Percentiles rank a stretch among this genome's conserved stretches.
These are phyloP conservation scores for Tenrec ecaudatus DNA, from an alignment of 2,113 vertebrate species.

Conservation along the genomic window DNA sequence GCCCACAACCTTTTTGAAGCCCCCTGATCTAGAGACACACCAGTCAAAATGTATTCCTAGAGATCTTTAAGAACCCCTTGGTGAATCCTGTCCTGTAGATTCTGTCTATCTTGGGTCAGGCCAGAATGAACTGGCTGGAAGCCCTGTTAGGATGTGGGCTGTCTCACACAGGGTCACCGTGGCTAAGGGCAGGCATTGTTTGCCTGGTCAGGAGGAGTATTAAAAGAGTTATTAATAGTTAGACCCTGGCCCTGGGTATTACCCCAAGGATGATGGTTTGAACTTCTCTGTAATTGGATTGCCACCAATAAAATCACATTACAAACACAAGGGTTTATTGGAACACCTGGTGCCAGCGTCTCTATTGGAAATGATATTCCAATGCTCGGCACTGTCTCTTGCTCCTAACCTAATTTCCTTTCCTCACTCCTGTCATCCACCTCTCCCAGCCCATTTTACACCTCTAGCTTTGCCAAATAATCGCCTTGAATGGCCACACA, in stretches of 20 bases:
- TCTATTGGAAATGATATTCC: conserved; percentile 36
- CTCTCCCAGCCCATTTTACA: background rate
- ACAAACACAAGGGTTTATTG: conserved; percentile 67
- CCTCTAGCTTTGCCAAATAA: background rate
- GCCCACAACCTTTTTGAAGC: no score
- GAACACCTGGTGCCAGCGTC: conserved; percentile 72
- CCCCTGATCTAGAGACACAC: no score
- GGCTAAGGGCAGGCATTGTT: background rate
- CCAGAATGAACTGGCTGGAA: background rate
- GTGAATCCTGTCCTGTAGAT: background rate
- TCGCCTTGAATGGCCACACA: background rate
- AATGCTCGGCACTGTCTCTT: background rate
- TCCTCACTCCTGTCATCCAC: background rate
- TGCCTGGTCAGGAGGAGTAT: conserved; percentile 20
- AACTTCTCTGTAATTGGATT: conserved; percentile 74
- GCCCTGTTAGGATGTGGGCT: background rate
- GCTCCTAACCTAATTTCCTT: conserved; percentile 41
- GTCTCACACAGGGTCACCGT: background rate
- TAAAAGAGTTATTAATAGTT: conserved; percentile 68
- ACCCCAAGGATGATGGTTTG: conserved; percentile 55
- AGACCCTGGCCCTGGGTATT: conserved; percentile 52
- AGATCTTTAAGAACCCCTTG: no score
- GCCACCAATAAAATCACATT: conserved; percentile 69
- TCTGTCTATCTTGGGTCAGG: background rate
- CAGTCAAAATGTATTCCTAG: no score